A percentile compares a stretch with the other conserved stretches of the same genome.
phyloP scores from a whole-genome alignment of 2,113 vertebrate genomes.

The Penelope pileata region DNA sequence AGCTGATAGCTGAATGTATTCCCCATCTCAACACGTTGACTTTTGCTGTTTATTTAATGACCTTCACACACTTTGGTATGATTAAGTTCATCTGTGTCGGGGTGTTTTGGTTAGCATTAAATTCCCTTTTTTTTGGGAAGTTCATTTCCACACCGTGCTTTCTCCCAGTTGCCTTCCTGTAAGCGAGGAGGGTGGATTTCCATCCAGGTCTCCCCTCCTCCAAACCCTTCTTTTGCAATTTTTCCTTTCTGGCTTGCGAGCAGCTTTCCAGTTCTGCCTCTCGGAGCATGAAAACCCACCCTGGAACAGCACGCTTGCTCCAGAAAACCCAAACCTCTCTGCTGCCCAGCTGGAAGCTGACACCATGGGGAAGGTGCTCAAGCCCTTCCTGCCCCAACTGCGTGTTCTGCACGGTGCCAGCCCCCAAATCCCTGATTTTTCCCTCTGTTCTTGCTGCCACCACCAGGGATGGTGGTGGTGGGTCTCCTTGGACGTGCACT shows the following conservation, averaged over 20 bases:
- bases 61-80: not conserved
- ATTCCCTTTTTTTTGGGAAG: slow-evolving; percentile 24
- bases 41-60: slow-evolving; percentile 11
- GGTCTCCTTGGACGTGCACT: not conserved
- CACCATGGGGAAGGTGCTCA: fast-evolving
- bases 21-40: not conserved
- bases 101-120: slow-evolving; percentile 36
- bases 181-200: not conserved
- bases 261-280: not conserved
- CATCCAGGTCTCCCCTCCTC: slow-evolving; percentile 2
- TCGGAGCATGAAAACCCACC: not conserved
- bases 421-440: not conserved
- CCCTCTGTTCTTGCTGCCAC: not conserved
- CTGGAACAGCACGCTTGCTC: not conserved
- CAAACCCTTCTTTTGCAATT: not conserved
- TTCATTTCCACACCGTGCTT: not conserved
- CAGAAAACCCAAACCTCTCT: not conserved
- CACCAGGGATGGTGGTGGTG: not conserved
- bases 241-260: not conserved
- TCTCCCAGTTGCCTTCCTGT: slow-evolving; percentile 21
- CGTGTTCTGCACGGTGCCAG: not conserved
- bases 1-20: not conserved
- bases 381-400: not conserved
- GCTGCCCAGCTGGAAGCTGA: not conserved
- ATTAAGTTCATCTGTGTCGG: not conserved